phyloP scores from a whole-genome alignment of 2,888 invertebrate genomes.

The Drosophila nr. perissopoda region DNA sequence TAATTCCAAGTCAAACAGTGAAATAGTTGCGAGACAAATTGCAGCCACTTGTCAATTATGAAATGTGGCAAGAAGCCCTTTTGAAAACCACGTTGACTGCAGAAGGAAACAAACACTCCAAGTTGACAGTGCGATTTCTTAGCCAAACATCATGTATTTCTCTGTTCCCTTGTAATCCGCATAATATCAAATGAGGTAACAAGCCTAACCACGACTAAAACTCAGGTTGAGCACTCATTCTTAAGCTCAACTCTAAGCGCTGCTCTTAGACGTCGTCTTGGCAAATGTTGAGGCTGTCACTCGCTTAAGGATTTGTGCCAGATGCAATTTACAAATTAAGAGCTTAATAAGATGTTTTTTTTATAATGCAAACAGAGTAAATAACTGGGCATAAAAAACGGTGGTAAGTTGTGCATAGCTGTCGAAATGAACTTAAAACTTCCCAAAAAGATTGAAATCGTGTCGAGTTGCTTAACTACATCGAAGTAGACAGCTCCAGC shows the following conservation, averaged over 20 bases:
- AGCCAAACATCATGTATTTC: not conserved
- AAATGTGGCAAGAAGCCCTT: conserved; percentile 37
- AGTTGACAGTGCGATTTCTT: not conserved
- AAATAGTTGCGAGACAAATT: conserved; percentile 36
- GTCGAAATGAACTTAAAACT: not conserved
- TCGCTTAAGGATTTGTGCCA: not conserved
- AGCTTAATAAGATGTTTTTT: not conserved
- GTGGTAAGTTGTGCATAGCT: not conserved
- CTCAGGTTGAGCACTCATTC: not conserved
- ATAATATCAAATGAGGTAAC: not conserved
- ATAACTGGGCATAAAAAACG: not conserved
- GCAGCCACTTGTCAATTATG: conserved; percentile 35
- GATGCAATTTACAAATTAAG: not conserved
- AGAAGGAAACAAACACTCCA: not conserved
- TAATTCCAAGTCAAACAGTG: conserved; percentile 3
- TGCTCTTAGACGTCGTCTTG: not conserved
- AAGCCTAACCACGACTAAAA: not conserved
- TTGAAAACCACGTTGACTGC: not conserved
- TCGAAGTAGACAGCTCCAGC: not conserved
- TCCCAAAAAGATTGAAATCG: not conserved
- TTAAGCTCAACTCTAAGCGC: not conserved
- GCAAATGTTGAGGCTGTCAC: not conserved
- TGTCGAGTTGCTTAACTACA: not conserved
- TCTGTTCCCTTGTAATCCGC: not conserved
- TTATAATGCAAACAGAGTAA: not conserved